Conservation (phyloP, 2,113 vertebrate species). For the Carassius auratus region DNA sequence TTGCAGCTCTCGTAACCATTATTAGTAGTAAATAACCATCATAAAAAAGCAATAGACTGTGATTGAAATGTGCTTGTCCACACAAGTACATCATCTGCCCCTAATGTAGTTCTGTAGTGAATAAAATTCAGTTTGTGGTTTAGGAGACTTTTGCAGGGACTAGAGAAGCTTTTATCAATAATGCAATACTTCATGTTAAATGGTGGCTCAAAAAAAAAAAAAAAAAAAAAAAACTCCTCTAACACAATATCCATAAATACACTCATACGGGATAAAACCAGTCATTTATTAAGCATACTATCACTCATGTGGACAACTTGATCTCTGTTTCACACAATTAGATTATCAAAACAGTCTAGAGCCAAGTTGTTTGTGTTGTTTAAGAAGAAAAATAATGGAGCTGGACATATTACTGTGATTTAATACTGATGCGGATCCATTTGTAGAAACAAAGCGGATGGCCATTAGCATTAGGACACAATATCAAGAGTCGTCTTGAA, state of each 20-base stretch:
- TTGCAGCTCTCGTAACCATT: neutral
- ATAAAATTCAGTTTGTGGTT: constrained; percentile 5
- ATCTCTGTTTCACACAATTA: neutral
- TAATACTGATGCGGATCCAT: constrained; percentile 8
- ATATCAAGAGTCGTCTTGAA: constrained; percentile 4
- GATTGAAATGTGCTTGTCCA: neutral
- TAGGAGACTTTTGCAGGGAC: neutral
- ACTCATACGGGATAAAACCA: neutral
- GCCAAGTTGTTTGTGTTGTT: constrained; percentile 2
- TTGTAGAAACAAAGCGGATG: neutral
- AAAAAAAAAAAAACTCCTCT: neutral
- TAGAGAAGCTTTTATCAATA: neutral
- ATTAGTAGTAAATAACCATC: neutral
- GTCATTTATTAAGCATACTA: constrained; percentile 14
- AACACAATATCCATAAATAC: neutral
- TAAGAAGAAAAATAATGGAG: constrained; percentile 28
- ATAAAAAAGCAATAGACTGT: neutral
- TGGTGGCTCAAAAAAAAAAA: neutral
- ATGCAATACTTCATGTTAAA: constrained; percentile 23
- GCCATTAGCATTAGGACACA: constrained; percentile 12
- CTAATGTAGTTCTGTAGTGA: neutral
- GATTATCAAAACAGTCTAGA: constrained; percentile 1
- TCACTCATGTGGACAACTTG: neutral
- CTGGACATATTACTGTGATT: neutral
- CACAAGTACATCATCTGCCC: neutral